Percentiles rank a stretch among this genome's conserved stretches.
These are phyloP conservation scores for Amazona guildingii DNA, from an alignment of 2,113 vertebrate species.

Conservation along the genomic window DNA sequence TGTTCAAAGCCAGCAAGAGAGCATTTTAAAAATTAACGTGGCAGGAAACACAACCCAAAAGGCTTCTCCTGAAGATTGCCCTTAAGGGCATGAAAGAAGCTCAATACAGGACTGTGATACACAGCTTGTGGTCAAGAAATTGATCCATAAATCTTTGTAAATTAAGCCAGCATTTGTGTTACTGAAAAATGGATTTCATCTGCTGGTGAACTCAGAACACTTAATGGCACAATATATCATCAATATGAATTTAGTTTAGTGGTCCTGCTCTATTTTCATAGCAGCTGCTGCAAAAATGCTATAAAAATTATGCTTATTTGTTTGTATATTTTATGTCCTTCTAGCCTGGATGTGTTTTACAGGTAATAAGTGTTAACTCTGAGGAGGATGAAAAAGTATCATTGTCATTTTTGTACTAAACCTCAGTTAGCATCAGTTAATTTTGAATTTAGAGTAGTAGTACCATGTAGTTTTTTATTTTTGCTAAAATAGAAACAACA, in stretches of 20 bases:
- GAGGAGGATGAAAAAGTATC: not conserved
- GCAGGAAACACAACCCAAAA: not conserved
- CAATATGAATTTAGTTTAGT: not conserved
- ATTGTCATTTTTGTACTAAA: not conserved
- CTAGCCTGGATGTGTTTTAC: not conserved
- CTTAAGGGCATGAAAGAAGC: not conserved
- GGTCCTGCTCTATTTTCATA: not conserved
- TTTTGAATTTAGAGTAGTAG: not conserved
- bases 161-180: constrained; percentile 9
- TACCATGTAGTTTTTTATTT: not conserved
- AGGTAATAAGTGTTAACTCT: not conserved
- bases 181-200: constrained; percentile 29
- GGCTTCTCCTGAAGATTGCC: not conserved
- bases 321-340: not conserved
- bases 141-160: constrained; percentile 40
- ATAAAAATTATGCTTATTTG: not conserved
- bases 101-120: not conserved
- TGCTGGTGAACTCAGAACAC: not conserved
- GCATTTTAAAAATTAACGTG: not conserved
- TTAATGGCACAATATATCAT: not conserved
- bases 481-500: not conserved
- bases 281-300: not conserved
- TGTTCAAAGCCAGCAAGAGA: not conserved
- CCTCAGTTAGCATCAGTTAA: not conserved
- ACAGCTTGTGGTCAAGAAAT: not conserved